Evolutionary conservation across 2,113 vertebrate species (phyloP), one percentile per base, ranked within the genome.

Genomic region (Nestor notabilis): DNA sequence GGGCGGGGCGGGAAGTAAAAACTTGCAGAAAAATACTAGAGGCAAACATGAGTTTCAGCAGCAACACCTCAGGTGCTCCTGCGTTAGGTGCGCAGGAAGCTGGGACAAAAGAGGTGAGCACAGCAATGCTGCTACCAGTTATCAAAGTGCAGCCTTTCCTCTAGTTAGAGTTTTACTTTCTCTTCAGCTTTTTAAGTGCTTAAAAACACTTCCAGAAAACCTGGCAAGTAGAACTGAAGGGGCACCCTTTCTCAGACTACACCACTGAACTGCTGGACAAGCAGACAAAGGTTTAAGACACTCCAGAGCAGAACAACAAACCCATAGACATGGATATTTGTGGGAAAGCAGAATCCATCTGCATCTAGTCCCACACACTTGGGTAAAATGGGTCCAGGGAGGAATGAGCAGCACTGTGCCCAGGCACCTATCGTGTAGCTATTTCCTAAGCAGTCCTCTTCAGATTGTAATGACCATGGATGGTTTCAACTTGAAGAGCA

Each of bases 401-500:
- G 53, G 44, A 52, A n/a, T 4, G 41, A 79, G 39, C 70, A 60
- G 74, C 0, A 0, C 70, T 8, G 71, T 17, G 60, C 68, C 68
- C 49, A 13, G 92, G 66, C 50, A 4, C 3, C 3, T 12, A 2
- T 2, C 69, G 11, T 10, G 17, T 4, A 87, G 81, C 82, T 80
- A 63, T 33, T 77, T 92, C 79, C 93, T 55, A 81, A 91, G 91
- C 83, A 86, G 86, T 60, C 80, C 92, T 94, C 82, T 96, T 60
- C 95, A 93, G 76, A 47, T 20, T 53, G 35, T 93, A 94, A 95
- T 93, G 96, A 84, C 92, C 92, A 21, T 9, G 65, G 88, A 78
- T 47, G 78, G 86, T 28, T 83, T 79, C 68, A 95, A 31, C 93
- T 70, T 94, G 93, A 92, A 96, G 97, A 92, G 71, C 92, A 83